Evolutionary conservation across 92 coral and sea anemone species (phyloP), one percentile per base, ranked within the genome.

Genomic region (Palythoa caribaeorum): DNA sequence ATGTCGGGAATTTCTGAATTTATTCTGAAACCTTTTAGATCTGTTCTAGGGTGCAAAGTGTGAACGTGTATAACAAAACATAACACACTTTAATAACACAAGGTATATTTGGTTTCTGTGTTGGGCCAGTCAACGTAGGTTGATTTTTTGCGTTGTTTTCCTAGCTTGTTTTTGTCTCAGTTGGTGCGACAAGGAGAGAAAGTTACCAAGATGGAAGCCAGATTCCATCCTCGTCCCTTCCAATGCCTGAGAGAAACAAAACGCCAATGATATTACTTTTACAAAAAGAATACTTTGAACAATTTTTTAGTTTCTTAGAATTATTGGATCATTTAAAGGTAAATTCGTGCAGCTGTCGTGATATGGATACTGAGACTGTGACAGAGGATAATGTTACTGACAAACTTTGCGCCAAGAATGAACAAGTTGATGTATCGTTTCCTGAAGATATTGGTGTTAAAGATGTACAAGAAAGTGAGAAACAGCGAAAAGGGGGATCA

Each of bases 91-190:
- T 44, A 44, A 44, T 44, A 44, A 8, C 50, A 44, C 48, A 44
- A 44, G 48, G 6, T 44, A 3, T 44, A 44, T 44, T 44, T 8
- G 50, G 5, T 44, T 44, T 44, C 50, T 44, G 0, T 44, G 4
- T 5, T 8, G 0, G 4, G 50, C 50, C 50, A 44, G 50, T 4
- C 50, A 44, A 44, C 50, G 6, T 4, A 44, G 70, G 28, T 63
- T 19, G 62, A 38, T 47, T 50, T 54, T 9, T 84, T 69, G 17
- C 6, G 37, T 70, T 47, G 53, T 80, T 86, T 19, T 65, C 40
- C 17, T 78, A 96, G 99, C 93, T 95, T 88, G 99, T 97, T 37
- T 97, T 97, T 91, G 98, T 97, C 83, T 97, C 99, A 17, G 99
- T 97, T 53, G 99, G 98, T 63, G 99, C 99, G 10, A 89, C 90